These are phyloP conservation scores for Idaea straminata DNA, from an alignment of 2,888 invertebrate species.

Conservation along the genomic window DNA sequence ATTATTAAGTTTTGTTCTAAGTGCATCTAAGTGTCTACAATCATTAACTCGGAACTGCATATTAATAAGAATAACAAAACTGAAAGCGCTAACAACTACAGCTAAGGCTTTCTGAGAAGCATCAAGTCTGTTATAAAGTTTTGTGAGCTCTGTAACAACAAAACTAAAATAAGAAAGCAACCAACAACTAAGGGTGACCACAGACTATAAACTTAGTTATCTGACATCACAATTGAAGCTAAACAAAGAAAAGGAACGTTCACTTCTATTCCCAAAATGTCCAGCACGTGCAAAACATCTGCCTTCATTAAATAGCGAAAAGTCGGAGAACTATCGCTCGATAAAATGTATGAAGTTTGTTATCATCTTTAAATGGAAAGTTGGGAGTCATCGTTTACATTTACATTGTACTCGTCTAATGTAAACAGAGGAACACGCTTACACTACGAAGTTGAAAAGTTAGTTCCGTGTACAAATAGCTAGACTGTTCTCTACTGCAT, in stretches of 20 bases:
- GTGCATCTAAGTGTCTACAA: not conserved
- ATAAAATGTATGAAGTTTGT: constrained; percentile 28
- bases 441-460: constrained; percentile 55
- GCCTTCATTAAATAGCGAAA: no score
- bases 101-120: constrained; percentile 33
- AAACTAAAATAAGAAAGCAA: constrained; percentile 51
- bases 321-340: not conserved
- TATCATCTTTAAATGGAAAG: constrained; percentile 37
- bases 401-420: constrained; percentile 38
- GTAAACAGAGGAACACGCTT: constrained; percentile 56
- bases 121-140: constrained; percentile 41
- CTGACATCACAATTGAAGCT: constrained; percentile 17
- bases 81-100: constrained; percentile 27
- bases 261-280: constrained; percentile 28
- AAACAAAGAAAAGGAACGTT: no score
- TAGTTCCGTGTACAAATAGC: constrained; percentile 49
- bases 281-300: constrained; percentile 23
- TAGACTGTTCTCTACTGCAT: constrained; percentile 13
- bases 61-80: constrained; percentile 10
- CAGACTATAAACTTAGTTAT: constrained; percentile 26
- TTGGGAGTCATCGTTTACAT: constrained; percentile 62
- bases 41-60: constrained; percentile 1
- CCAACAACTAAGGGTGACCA: not conserved
- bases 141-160: constrained; percentile 53
- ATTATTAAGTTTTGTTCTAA: no score